Evolutionary conservation across 1,140 invertebrate species (phyloP).

Genomic region (Manduca sexta): DNA sequence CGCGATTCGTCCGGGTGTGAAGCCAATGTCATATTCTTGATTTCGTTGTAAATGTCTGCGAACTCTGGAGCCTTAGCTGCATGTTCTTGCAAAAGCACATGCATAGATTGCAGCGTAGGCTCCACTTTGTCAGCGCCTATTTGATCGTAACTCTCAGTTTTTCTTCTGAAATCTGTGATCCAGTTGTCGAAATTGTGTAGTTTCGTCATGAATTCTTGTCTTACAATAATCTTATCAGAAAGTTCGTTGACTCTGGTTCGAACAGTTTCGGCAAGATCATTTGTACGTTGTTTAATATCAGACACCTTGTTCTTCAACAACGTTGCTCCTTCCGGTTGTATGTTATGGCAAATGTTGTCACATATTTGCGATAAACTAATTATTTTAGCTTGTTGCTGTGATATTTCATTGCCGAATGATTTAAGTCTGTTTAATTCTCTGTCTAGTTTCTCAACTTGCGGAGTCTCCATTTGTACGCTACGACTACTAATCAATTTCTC

Average conservation of each 20-base stretch:
- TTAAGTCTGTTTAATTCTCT: slow-evolving; percentile 82
- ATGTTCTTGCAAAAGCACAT: slow-evolving; percentile 86
- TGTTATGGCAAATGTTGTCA: slow-evolving; percentile 83
- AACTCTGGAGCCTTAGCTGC: slow-evolving; percentile 84
- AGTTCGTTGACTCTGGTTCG: slow-evolving; percentile 83
- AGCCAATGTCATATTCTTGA: slow-evolving; percentile 82
- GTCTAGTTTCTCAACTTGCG: slow-evolving; percentile 82
- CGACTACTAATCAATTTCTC: slow-evolving; percentile 75
- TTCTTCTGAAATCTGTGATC: slow-evolving; percentile 84
- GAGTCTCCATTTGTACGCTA: slow-evolving; percentile 76
- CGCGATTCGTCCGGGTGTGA: slow-evolving; percentile 81
- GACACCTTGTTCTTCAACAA: slow-evolving; percentile 81
- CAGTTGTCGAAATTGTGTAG: slow-evolving; percentile 88
- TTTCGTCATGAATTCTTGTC: slow-evolving; percentile 89
- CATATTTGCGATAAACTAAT: slow-evolving; percentile 85
- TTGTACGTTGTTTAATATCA: slow-evolving; percentile 82
- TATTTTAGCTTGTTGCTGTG: slow-evolving; percentile 86
- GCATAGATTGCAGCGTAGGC: slow-evolving; percentile 83
- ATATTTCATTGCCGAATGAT: slow-evolving; percentile 86
- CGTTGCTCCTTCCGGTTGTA: slow-evolving; percentile 84
- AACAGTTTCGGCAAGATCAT: slow-evolving; percentile 81
- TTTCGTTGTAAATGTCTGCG: slow-evolving; percentile 84
- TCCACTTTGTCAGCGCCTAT: slow-evolving; percentile 87
- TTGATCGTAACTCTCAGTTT: slow-evolving; percentile 85
- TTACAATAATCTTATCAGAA: slow-evolving; percentile 84